Conservation (phyloP, 1,140 invertebrate genomes). For the Grapholita molesta region DNA sequence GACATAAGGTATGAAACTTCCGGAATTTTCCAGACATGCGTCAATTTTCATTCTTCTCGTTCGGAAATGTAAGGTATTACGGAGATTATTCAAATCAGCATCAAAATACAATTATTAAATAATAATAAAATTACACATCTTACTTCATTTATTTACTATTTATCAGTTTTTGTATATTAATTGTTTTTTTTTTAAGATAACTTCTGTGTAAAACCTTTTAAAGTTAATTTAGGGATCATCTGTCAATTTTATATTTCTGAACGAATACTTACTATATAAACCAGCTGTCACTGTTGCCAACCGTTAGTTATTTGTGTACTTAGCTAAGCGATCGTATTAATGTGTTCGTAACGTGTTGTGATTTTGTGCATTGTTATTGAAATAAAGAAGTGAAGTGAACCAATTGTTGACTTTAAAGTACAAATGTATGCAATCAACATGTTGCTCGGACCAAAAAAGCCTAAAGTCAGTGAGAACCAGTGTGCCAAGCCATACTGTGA, state of each 20-base stretch:
- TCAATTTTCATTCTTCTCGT: not conserved
- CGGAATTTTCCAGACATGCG: slow-evolving; percentile 1
- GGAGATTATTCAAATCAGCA: too few species aligned
- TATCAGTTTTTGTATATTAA: not conserved
- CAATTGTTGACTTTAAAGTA: not conserved
- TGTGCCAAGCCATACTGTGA: slow-evolving; percentile 48
- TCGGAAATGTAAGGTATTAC: not conserved
- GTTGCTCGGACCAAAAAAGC: slow-evolving; percentile 27
- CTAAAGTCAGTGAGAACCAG: slow-evolving; percentile 20
- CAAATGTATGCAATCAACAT: slow-evolving; percentile 33
- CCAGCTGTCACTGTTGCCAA: slow-evolving; percentile 1
- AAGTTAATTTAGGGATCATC: too few species aligned
- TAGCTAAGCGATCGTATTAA: not conserved
- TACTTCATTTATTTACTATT: not conserved
- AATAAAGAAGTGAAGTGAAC: not conserved
- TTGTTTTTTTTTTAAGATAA: too few species aligned
- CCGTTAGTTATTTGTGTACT: not conserved
- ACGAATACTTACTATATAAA: not conserved
- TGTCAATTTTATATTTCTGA: not conserved
- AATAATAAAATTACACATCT: too few species aligned
- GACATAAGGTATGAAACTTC: not conserved
- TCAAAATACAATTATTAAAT: too few species aligned
- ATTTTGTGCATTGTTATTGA: not conserved
- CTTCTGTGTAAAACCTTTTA: too few species aligned
- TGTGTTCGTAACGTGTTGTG: not conserved